Percentiles rank a stretch among this genome's conserved stretches.
These are phyloP conservation scores for Miltochrista miniata DNA, from an alignment of 2,888 invertebrate species.

Conservation along the genomic window DNA sequence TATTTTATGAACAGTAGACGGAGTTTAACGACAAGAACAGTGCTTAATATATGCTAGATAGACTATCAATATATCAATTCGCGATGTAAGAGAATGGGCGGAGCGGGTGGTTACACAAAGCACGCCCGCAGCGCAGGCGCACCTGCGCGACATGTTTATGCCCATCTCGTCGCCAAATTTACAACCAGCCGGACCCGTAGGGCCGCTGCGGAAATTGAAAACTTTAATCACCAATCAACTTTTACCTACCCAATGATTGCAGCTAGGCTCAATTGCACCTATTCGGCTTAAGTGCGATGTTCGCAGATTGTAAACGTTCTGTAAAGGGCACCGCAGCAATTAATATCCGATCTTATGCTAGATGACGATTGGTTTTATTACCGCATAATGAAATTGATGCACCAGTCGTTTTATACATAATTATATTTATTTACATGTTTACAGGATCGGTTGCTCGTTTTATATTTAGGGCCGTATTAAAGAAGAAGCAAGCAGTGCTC, in stretches of 20 bases:
- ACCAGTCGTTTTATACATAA: conserved; percentile 35
- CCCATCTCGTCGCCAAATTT: conserved; percentile 68
- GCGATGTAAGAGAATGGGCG: conserved; percentile 8
- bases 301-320: conserved; percentile 60
- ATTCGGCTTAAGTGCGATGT: conserved; percentile 43
- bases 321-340: conserved; percentile 56
- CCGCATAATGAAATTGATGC: conserved; percentile 36
- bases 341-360: conserved; percentile 49
- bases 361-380: conserved; percentile 44
- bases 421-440: conserved; percentile 30
- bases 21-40: too few relatives aligned
- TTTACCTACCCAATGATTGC: conserved; percentile 4
- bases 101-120: conserved; percentile 51
- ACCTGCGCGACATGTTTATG: conserved; percentile 75
- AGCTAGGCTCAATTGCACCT: conserved; percentile 13
- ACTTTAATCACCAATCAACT: conserved; percentile 17
- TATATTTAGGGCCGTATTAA: too few relatives aligned
- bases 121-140: conserved; percentile 53
- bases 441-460: conserved; percentile 20
- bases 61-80: conserved; percentile 16
- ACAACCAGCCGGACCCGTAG: conserved; percentile 47
- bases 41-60: conserved; percentile 4
- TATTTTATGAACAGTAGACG: neutral
- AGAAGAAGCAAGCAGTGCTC: too few relatives aligned
- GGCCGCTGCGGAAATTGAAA: conserved; percentile 64